Evolutionary conservation across 2,797 vertebrate species (phyloP).

Genomic region (Acipenser transmontanus): DNA sequence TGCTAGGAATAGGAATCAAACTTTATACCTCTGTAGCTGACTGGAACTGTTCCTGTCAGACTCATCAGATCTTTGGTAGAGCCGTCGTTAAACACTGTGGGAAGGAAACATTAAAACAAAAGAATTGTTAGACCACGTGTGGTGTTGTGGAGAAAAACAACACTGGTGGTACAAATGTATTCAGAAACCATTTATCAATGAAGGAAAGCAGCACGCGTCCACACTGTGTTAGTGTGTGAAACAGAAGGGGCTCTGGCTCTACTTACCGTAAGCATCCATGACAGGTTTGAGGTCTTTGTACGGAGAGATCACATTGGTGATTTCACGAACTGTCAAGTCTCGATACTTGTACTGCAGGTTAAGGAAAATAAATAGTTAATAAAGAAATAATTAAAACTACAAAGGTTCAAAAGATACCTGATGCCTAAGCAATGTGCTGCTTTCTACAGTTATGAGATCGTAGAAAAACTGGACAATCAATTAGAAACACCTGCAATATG

Average conservation of each 20-base stretch:
- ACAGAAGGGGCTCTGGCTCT: neutral
- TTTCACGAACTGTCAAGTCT: conserved; percentile 88
- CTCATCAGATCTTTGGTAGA: conserved; percentile 89
- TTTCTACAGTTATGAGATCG: neutral
- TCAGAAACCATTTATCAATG: conserved; percentile 2
- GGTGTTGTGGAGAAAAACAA: conserved; percentile 10
- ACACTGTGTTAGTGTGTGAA: conserved; percentile 14
- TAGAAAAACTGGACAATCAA: too few species aligned
- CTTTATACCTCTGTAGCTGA: conserved; percentile 82
- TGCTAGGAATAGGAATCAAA: too few species aligned
- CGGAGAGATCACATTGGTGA: conserved; percentile 78
- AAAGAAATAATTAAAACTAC: neutral
- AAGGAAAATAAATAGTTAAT: conserved; percentile 15
- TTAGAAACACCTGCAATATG: too few species aligned
- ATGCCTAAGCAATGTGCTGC: too few species aligned
- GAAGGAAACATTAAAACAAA: conserved; percentile 32
- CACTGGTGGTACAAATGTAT: neutral
- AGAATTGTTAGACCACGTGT: too few species aligned
- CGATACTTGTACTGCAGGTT: conserved; percentile 89
- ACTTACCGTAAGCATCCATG: conserved; percentile 89
- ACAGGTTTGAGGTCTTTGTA: conserved; percentile 96
- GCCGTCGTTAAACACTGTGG: conserved; percentile 92
- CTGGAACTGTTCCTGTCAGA: conserved; percentile 90
- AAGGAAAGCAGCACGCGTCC: neutral
- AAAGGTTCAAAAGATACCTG: neutral